These are phyloP conservation scores for Phoxinus dragarum DNA, from an alignment of 2,797 vertebrate species.

Conservation along the genomic window DNA sequence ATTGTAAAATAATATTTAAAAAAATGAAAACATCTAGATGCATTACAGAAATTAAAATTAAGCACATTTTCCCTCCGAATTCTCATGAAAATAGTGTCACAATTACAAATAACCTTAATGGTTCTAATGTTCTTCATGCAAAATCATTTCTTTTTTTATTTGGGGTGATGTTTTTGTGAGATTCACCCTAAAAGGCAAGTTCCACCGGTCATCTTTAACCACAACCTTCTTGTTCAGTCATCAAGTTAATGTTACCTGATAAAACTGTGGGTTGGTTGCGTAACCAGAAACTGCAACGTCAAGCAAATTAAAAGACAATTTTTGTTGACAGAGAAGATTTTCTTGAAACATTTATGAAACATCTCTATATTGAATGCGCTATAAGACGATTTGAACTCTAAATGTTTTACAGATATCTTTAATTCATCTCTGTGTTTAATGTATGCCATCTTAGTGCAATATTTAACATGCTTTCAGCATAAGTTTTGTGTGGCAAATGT, in stretches of 20 bases:
- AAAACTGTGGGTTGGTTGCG: slow-evolving; percentile 27
- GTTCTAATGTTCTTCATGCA: not conserved
- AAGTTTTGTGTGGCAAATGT: slow-evolving; percentile 57
- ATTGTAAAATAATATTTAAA: not conserved
- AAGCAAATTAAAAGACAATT: slow-evolving; percentile 43
- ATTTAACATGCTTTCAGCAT: slow-evolving; percentile 70
- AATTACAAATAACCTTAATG: not conserved
- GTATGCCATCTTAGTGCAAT: slow-evolving; percentile 75
- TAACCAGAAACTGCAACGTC: slow-evolving; percentile 29
- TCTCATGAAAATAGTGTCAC: slow-evolving; percentile 19
- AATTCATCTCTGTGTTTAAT: slow-evolving; percentile 65
- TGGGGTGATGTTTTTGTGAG: slow-evolving; percentile 17
- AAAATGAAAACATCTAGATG: not conserved
- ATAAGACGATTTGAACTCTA: slow-evolving; percentile 64
- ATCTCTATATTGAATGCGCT: slow-evolving; percentile 63
- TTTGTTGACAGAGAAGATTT: slow-evolving; percentile 41
- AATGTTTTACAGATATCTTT: slow-evolving; percentile 62
- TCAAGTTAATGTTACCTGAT: slow-evolving; percentile 30
- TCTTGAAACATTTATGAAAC: slow-evolving; percentile 51
- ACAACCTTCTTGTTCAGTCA: slow-evolving; percentile 16
- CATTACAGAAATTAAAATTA: not conserved
- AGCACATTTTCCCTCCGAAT: not conserved
- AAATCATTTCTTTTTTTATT: not conserved
- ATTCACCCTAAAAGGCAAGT: slow-evolving; percentile 21
- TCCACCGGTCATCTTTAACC: not conserved